These are phyloP conservation scores for Galerucella pusilla DNA, from an alignment of 2,888 invertebrate species.

Conservation along the genomic window DNA sequence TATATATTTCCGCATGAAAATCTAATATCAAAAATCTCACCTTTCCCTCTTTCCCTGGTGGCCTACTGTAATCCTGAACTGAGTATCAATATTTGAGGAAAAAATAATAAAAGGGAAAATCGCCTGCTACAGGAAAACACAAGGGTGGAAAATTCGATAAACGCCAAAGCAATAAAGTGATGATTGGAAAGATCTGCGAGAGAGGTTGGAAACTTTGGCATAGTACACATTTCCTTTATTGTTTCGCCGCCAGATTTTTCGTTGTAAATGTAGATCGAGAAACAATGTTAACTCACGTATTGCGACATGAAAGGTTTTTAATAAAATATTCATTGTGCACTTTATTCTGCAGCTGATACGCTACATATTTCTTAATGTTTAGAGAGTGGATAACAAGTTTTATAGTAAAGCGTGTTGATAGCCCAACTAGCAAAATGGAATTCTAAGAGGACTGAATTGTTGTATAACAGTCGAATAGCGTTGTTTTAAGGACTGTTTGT, in stretches of 20 bases:
- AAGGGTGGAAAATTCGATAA: constrained; percentile 63
- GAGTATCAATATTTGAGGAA: constrained; percentile 38
- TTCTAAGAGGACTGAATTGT: too few species aligned
- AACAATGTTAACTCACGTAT: neutral
- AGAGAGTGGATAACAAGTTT: too few species aligned
- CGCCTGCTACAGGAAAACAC: constrained; percentile 51
- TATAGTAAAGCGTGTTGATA: too few species aligned
- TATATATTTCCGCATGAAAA: constrained; percentile 17
- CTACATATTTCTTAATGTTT: too few species aligned
- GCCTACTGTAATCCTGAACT: constrained; percentile 25
- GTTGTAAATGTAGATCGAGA: neutral
- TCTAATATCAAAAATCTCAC: constrained; percentile 26
- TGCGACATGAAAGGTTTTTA: too few species aligned
- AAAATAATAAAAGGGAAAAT: constrained; percentile 34
- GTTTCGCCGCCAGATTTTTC: constrained; percentile 67
- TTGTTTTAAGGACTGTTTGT: too few species aligned
- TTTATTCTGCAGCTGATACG: too few species aligned
- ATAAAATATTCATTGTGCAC: too few species aligned
- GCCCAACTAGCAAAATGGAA: too few species aligned
- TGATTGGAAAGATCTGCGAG: constrained; percentile 61
- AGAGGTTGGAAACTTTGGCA: constrained; percentile 44
- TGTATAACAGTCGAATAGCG: too few species aligned
- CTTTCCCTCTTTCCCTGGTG: constrained; percentile 17
- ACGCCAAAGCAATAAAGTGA: constrained; percentile 64
- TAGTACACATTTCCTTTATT: constrained; percentile 44